A percentile compares a stretch with the other conserved stretches of the same genome.
phyloP scores from a whole-genome alignment of 2,113 vertebrate genomes.

The Cebidichthys violaceus region DNA sequence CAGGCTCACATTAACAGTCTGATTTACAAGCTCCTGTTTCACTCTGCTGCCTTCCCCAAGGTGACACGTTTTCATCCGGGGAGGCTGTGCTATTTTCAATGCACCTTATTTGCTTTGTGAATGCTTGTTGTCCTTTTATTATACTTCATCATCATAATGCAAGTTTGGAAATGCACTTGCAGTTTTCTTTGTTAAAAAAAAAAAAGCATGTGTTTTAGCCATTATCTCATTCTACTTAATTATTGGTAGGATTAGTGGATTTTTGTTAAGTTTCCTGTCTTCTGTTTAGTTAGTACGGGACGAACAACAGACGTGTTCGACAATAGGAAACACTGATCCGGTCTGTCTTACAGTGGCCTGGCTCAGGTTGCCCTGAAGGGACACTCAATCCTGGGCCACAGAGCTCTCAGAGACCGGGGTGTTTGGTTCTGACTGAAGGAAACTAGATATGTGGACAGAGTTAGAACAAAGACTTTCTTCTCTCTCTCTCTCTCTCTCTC shows the following conservation, averaged over 20 bases:
- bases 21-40: slow-evolving; percentile 63
- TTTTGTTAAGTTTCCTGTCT: neutral
- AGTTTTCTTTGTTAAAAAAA: neutral
- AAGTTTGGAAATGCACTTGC: neutral
- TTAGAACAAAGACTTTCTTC: slow-evolving; percentile 69
- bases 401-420: slow-evolving; percentile 66
- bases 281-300: slow-evolving; percentile 21
- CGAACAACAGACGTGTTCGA: slow-evolving; percentile 24
- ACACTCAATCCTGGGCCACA: slow-evolving; percentile 67
- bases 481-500: no score
- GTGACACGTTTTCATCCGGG: slow-evolving; percentile 52
- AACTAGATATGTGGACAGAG: slow-evolving; percentile 65
- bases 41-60: slow-evolving; percentile 44
- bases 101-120: neutral
- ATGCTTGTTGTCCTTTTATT: neutral
- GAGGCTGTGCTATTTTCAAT: neutral
- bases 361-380: slow-evolving; percentile 75
- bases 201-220: neutral
- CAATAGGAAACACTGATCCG: slow-evolving; percentile 65
- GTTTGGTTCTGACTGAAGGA: slow-evolving; percentile 73
- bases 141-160: neutral
- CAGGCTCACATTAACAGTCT: slow-evolving; percentile 56
- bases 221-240: neutral
- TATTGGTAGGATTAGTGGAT: neutral
- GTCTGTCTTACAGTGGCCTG: slow-evolving; percentile 46